Evolutionary conservation across 2,888 invertebrate genomes (phyloP), one percentile per base, ranked within the genome.

Genomic region (Zeuzera pyrina): DNA sequence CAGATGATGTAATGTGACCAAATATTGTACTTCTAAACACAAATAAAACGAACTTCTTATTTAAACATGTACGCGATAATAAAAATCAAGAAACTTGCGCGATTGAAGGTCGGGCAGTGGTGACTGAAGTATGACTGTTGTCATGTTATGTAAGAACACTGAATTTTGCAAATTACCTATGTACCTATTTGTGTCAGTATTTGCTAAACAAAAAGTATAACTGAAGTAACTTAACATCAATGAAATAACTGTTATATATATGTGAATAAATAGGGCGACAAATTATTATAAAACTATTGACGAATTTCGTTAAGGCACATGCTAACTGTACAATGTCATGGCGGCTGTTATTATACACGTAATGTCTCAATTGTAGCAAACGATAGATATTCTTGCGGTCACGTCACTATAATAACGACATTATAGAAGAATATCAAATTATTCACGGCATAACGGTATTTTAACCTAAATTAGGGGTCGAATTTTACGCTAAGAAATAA

Each of bases 381-480:
- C n/a, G n/a, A n/a, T n/a, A n/a, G n/a, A n/a, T 19, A 19, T 1
- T 5, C 19, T 19, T 19, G 5, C 19, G 19, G 19, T 19, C 6
- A 19, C 1, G 19, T 19, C 8, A 7, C 19, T 19, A 19, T 8
- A 19, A 19, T 19, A 8, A 19, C 19, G 8, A 19, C 8, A 7
- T 7, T 19, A 19, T 19, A 8, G 19, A 19, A 19, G 19, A 19
- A 36, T 38, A 36, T 43, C 45, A 44, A 52, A 56, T 54, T 55
- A 29, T 38, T 38, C 50, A 52, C 50, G 53, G 52, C 30, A 39
- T 38, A 52, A 52, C 50, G 53, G 52, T 51, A 49, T 44, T 42
- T 39, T 38, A 42, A 43, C 42, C 39, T 29, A 46, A 49, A 62
- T 52, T 49, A 38, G 38, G 23, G 31, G 33, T 28, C 8, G 6